Base-by-base conservation (phyloP, 2,888 invertebrate species). In the Myopa testacea region DNA sequence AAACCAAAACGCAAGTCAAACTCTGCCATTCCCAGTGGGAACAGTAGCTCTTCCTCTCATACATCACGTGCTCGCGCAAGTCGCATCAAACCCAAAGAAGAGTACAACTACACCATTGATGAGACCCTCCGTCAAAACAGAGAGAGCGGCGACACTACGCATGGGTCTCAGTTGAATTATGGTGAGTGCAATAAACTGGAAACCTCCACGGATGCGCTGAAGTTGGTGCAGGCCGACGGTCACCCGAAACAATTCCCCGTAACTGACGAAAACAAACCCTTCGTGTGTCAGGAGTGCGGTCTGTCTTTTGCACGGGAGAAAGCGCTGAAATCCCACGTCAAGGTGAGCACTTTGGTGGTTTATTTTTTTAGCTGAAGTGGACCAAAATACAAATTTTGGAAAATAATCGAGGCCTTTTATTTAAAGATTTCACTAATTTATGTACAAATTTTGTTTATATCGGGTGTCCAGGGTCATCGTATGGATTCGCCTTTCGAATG, bases 401-500 rank as follows among this genome's bases (percentile, higher is more conserved):
- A 26, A 26, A 26, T 26, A 26, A 26, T n/a, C 26, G 26, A 26
- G 26, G 1, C 1, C 26, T 26, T 1, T 26, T 26, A 26, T 26
- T 26, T 26, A 26, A 26, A 26, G 26, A 26, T 26, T 26, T 26
- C 26, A 26, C 26, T 26, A 26, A 26, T 26, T 26, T 26, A 26
- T 2, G 26, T 26, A 26, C 26, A 26, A 1, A 26, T 45, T 45
- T 45, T 0, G 3, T 65, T 65, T 63, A 34, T 19, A 12, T 16
- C 40, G n/a, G n/a, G n/a, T n/a, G n/a, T 75, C 45, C 69, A 95
- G 89, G 91, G 95, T 55, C 95, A 95, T 88, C 94, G 94, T 16
- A 94, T 93, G 19, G 95, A 95, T 84, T 94, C 94, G 19, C 94
- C 95, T 0, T 92, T 94, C 82, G 95, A 95, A 85, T 96, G 96